phyloP scores from a whole-genome alignment of 2,797 vertebrate species.

The Anguilla megastoma region DNA sequence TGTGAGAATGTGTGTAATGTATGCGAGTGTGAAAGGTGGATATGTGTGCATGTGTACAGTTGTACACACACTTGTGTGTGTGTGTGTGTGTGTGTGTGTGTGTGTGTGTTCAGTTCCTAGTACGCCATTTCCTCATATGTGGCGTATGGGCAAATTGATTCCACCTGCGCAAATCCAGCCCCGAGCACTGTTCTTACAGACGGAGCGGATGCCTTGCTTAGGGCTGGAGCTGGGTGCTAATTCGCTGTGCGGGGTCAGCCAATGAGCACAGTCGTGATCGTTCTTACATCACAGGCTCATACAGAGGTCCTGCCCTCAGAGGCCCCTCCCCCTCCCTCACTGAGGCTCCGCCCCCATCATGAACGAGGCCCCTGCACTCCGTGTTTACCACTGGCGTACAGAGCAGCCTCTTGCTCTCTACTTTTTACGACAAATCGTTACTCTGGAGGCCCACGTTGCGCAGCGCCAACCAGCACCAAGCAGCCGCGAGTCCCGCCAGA shows the following conservation, averaged over 20 bases:
- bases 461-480: neutral
- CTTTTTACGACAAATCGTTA: constrained; percentile 1
- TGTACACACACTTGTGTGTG: neutral
- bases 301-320: neutral
- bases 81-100: neutral
- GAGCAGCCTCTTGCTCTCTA: neutral
- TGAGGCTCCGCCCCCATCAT: neutral
- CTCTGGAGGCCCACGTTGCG: neutral
- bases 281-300: neutral
- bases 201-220: neutral
- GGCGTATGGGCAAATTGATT: neutral
- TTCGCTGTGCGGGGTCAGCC: neutral
- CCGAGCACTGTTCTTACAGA: neutral
- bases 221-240: neutral
- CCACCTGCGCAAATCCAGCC: neutral
- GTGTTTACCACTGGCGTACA: neutral
- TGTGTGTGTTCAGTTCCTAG: neutral
- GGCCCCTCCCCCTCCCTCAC: neutral
- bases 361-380: neutral
- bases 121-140: neutral
- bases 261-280: neutral
- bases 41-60: neutral
- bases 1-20: neutral
- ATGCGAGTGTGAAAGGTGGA: neutral
- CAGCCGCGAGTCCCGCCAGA: neutral